A percentile compares a stretch with the other conserved stretches of the same genome.
Conservation (phyloP, 2,113 vertebrate genomes). For the Pachyramphus minor region DNA sequence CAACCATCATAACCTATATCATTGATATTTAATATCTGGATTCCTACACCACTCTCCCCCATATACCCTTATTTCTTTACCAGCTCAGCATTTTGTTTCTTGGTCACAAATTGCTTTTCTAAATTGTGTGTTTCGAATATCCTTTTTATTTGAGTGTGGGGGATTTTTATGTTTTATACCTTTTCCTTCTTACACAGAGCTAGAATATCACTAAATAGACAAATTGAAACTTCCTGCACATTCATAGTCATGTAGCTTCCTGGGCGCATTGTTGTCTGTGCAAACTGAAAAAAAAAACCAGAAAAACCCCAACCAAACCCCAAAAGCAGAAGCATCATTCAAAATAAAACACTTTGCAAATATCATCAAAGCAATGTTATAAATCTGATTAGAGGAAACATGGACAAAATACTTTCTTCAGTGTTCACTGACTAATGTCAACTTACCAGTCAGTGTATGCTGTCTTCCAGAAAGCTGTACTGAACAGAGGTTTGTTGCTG, state of each 20-base stretch:
- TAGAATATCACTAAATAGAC: not conserved
- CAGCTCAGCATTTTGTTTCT: not conserved
- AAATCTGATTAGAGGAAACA: not conserved
- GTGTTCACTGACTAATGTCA: not conserved
- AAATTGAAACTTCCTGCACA: not conserved
- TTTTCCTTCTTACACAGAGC: not conserved
- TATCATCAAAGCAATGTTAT: not conserved
- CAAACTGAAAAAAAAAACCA: not conserved
- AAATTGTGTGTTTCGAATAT: not conserved
- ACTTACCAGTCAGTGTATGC: not conserved
- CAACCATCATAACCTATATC: fast-evolving
- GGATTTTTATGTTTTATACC: not conserved
- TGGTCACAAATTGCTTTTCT: not conserved
- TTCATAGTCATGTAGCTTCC: not conserved
- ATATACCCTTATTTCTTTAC: not conserved
- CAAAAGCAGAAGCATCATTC: not conserved
- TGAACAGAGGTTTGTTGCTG: not conserved
- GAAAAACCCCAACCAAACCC: too few species aligned
- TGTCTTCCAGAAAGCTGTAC: not conserved
- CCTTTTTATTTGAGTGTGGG: not conserved
- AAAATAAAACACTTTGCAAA: not conserved
- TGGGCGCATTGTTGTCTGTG: not conserved
- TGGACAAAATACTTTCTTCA: not conserved
- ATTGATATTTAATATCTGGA: not conserved
- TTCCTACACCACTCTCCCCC: fast-evolving